phyloP scores from a whole-genome alignment of 2,113 vertebrate genomes.

The Nycticryphes semicollaris region DNA sequence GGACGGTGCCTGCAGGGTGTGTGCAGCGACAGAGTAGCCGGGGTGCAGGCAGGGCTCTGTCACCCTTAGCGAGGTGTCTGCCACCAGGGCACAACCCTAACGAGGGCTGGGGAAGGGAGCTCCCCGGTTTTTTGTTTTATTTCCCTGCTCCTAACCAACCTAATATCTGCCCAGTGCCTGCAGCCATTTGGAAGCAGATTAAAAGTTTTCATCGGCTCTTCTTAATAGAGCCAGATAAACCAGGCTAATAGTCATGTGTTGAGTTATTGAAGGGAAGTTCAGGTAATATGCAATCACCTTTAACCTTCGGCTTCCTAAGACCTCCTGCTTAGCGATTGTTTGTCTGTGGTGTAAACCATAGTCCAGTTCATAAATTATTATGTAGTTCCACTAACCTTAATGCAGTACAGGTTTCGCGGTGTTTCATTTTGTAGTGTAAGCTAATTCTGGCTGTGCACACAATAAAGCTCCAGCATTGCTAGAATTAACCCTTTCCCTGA shows the following conservation, averaged over 20 bases:
- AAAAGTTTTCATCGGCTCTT: slow-evolving; percentile 67
- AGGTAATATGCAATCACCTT: slow-evolving; percentile 61
- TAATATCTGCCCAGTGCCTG: background rate
- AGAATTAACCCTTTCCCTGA: slow-evolving; percentile 30
- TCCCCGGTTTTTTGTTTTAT: background rate
- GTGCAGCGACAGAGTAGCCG: background rate
- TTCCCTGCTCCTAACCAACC: background rate
- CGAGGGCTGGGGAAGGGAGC: background rate
- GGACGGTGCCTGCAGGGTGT: background rate
- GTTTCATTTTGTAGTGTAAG: slow-evolving; percentile 52
- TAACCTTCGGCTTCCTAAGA: slow-evolving; percentile 61
- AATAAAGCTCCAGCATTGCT: background rate
- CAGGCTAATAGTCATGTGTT: slow-evolving; percentile 70
- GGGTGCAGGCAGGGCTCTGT: background rate
- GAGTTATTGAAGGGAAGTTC: slow-evolving; percentile 69
- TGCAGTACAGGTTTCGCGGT: slow-evolving; percentile 41
- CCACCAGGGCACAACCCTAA: background rate
- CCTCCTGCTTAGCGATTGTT: slow-evolving; percentile 67
- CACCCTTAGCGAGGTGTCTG: background rate
- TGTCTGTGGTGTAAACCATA: slow-evolving; percentile 44
- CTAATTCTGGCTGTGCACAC: slow-evolving; percentile 25
- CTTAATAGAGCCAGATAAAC: slow-evolving; percentile 63
- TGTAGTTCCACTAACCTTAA: slow-evolving; percentile 44
- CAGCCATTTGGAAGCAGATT: slow-evolving; percentile 54
- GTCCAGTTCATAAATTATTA: slow-evolving; percentile 72